Percentiles rank a stretch among this genome's conserved stretches.
Conservation (phyloP, 2,888 invertebrate genomes). For the Drosophila nigritarsus region DNA sequence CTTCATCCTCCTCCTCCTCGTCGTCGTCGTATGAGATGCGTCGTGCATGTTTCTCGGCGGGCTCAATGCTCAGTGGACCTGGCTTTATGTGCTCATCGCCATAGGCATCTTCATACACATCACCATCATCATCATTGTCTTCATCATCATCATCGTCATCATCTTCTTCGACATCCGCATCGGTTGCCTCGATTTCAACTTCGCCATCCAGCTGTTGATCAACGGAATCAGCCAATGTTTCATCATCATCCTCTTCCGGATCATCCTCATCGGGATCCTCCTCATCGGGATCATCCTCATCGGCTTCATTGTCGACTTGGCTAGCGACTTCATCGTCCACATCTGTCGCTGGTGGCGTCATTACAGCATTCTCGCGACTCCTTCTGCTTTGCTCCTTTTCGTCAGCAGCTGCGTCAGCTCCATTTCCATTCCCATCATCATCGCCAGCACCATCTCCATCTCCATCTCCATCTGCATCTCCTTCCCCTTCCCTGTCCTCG, state of each 20-base stretch:
- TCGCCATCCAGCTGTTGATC: constrained; percentile 67
- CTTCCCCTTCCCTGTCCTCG: constrained; percentile 42
- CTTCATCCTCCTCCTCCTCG: not conserved
- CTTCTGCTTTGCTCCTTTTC: constrained; percentile 27
- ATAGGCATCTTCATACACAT: constrained; percentile 73
- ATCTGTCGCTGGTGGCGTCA: constrained; percentile 73
- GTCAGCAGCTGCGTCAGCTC: constrained; percentile 1
- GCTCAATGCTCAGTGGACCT: constrained; percentile 19
- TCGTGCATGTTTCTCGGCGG: constrained; percentile 39
- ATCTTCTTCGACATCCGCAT: constrained; percentile 70
- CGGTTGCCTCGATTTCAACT: constrained; percentile 69
- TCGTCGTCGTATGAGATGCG: constrained; percentile 27
- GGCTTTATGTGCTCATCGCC: constrained; percentile 47
- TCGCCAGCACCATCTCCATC: constrained; percentile 45
- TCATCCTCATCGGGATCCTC: constrained; percentile 28
- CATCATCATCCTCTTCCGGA: constrained; percentile 68
- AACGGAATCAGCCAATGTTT: constrained; percentile 75
- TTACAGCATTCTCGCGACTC: constrained; percentile 51
- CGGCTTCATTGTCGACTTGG: constrained; percentile 56
- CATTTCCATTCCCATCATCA: constrained; percentile 31
- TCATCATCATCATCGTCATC: constrained; percentile 47
- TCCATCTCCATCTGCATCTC: constrained; percentile 13
- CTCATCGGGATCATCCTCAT: not conserved
- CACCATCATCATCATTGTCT: constrained; percentile 52
- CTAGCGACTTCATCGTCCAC: constrained; percentile 53